Percentiles rank a stretch among this genome's conserved stretches.
Conservation (phyloP, 2,888 invertebrate genomes). For the Lypha dubia region DNA sequence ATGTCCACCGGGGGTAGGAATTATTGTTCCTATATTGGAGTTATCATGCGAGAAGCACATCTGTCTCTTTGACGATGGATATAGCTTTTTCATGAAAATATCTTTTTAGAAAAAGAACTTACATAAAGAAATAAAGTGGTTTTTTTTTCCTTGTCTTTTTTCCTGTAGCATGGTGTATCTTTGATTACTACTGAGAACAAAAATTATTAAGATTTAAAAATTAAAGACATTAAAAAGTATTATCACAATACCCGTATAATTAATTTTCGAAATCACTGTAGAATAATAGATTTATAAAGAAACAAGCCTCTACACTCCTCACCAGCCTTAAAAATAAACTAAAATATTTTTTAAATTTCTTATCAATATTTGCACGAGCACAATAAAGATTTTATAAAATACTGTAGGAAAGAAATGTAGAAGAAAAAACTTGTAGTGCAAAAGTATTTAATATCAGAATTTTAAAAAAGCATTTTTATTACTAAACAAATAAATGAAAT, state of each 20-base stretch:
- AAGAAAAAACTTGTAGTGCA: constrained; percentile 5
- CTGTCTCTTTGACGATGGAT: too few species aligned
- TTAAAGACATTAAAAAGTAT: background rate
- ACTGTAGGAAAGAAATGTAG: too few species aligned
- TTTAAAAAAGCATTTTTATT: constrained; percentile 41
- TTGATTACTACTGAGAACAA: too few species aligned
- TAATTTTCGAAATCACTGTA: background rate
- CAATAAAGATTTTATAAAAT: constrained; percentile 4
- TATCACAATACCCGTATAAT: background rate
- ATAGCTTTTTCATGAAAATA: too few species aligned
- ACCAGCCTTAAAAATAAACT: background rate
- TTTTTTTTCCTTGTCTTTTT: too few species aligned
- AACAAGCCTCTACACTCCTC: background rate
- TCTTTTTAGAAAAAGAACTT: too few species aligned
- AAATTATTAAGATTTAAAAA: too few species aligned
- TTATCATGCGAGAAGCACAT: too few species aligned
- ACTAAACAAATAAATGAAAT: constrained; percentile 59
- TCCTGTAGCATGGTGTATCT: too few species aligned
- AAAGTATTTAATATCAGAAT: constrained; percentile 54
- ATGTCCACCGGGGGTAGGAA: too few species aligned
- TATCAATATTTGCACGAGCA: constrained; percentile 46
- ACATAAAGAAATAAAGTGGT: too few species aligned
- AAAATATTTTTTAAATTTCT: constrained; percentile 17
- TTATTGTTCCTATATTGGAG: too few species aligned
- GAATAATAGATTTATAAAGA: background rate